A percentile compares a stretch with the other conserved stretches of the same genome.
phyloP scores from a whole-genome alignment of 2,113 vertebrate species.

The Lucifuga dentata region DNA sequence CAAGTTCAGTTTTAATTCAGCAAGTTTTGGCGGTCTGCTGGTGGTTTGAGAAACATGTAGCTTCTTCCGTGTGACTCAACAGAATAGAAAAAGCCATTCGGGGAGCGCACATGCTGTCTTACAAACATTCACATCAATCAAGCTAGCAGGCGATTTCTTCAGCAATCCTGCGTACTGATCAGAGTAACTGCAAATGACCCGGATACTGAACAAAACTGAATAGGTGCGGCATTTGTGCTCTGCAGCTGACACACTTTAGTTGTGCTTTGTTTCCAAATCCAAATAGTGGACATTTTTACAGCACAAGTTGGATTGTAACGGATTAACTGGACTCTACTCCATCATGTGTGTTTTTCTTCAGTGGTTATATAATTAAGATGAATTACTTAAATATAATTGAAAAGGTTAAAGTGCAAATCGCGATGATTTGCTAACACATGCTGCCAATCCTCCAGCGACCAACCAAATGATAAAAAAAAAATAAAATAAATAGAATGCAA shows the following conservation, averaged over 20 bases:
- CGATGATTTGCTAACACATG: conserved; percentile 72
- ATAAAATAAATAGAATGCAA: conserved; percentile 84
- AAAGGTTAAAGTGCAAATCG: conserved; percentile 68
- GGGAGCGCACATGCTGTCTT: conserved; percentile 13
- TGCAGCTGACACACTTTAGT: conserved; percentile 57
- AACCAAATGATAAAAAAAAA: conserved; percentile 77
- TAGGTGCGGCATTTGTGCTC: conserved; percentile 58
- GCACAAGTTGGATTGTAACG: conserved; percentile 35
- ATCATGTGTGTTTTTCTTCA: conserved; percentile 57
- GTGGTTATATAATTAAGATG: conserved; percentile 75
- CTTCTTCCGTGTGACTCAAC: conserved; percentile 32
- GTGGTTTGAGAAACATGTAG: conserved; percentile 76
- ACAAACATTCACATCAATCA: conserved; percentile 10
- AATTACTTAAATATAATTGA: conserved; percentile 74
- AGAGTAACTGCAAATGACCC: conserved; percentile 62
- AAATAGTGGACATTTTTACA: conserved; percentile 37
- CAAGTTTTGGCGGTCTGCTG: conserved; percentile 81
- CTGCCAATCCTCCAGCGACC: conserved; percentile 83
- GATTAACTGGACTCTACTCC: conserved; percentile 69
- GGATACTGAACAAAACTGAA: conserved; percentile 71
- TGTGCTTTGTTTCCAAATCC: conserved; percentile 72
- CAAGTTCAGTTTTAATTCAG: conserved; percentile 75
- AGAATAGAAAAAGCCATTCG: conserved; percentile 50
- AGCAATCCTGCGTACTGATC: conserved; percentile 33
- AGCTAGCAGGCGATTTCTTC: conserved; percentile 38